These are phyloP conservation scores for Netelia virgata DNA, from an alignment of 2,888 invertebrate genomes.

Conservation along the genomic window DNA sequence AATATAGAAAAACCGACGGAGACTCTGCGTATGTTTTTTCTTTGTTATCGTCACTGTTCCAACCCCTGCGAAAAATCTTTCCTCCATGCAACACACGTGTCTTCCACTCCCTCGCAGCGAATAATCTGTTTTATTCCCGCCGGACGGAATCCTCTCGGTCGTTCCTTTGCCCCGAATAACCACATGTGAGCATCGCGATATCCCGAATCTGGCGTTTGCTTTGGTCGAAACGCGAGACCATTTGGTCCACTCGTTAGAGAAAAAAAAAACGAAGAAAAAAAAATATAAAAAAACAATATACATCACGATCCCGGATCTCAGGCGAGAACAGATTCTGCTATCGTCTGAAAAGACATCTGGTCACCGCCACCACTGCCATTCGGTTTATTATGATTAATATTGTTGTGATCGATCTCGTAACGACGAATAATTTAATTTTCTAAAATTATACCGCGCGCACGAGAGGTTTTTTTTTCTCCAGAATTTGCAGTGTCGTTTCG, in stretches of 20 bases:
- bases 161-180: background rate
- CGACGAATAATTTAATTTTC: background rate
- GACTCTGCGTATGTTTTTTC: constrained; percentile 13
- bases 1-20: constrained; percentile 67
- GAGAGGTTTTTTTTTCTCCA: background rate
- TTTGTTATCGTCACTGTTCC: constrained; percentile 9
- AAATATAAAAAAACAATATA: constrained; percentile 42
- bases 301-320: constrained; percentile 50
- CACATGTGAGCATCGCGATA: constrained; percentile 54
- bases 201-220: constrained; percentile 45
- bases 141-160: constrained; percentile 24
- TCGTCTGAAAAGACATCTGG: constrained; percentile 45
- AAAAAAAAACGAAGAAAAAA: constrained; percentile 19
- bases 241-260: constrained; percentile 56
- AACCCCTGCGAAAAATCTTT: background rate
- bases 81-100: constrained; percentile 19
- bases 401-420: background rate
- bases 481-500: constrained; percentile 18
- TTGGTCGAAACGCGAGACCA: constrained; percentile 35
- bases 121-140: constrained; percentile 39
- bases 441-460: background rate
- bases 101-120: constrained; percentile 22
- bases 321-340: constrained; percentile 39
- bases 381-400: constrained; percentile 1
- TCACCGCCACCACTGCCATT: background rate